phyloP scores from a whole-genome alignment of 2,113 vertebrate genomes.

The Pelobates fuscus region DNA sequence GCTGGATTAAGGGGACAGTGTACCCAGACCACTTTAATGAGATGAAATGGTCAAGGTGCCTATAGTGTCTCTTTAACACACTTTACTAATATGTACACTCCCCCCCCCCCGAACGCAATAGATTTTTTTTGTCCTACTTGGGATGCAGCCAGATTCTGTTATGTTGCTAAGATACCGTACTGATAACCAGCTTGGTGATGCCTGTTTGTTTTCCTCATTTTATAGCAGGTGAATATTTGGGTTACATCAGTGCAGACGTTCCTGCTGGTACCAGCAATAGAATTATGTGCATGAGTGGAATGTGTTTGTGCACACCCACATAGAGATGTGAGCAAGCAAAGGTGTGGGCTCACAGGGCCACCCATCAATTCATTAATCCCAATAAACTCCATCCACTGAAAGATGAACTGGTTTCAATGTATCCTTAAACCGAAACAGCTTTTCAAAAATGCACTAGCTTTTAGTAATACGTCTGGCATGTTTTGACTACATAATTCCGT shows the following conservation, averaged over 20 bases:
- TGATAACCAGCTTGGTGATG: background rate
- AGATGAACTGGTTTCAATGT: no score
- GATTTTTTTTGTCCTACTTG: constrained; percentile 3
- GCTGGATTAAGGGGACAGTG: no score
- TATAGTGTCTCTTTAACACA: no score
- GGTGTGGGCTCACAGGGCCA: background rate
- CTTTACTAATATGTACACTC: no score
- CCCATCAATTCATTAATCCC: background rate
- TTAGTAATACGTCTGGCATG: no score
- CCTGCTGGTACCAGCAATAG: background rate
- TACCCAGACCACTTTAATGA: no score
- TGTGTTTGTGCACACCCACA: constrained; percentile 16
- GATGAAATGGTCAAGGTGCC: no score
- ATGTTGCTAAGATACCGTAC: constrained; percentile 15
- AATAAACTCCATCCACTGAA: background rate
- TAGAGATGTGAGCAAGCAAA: constrained; percentile 7
- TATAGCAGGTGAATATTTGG: constrained; percentile 17
- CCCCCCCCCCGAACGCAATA: no score
- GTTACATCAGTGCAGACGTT: constrained; percentile 7
- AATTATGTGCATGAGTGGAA: constrained; percentile 4
- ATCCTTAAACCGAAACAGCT: no score
- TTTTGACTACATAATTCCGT: no score
- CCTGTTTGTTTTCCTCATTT: background rate
- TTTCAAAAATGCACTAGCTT: no score
- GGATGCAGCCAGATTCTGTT: constrained; percentile 4